Percentiles rank a stretch among this genome's conserved stretches.
These are phyloP conservation scores for Syrrhaptes paradoxus DNA, from an alignment of 2,113 vertebrate genomes.

Conservation along the genomic window DNA sequence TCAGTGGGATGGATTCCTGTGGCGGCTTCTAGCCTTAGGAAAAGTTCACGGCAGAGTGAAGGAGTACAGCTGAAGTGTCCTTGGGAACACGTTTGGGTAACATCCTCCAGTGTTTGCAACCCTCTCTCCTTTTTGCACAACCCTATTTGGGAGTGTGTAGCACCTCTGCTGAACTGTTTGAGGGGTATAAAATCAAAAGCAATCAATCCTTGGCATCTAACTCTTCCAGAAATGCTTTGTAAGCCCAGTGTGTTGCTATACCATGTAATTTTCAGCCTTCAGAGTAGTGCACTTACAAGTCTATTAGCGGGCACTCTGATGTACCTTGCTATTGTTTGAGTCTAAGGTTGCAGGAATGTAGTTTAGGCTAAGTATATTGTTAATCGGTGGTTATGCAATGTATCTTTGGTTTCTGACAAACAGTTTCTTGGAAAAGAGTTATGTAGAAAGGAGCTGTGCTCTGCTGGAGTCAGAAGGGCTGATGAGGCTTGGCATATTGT, in stretches of 20 bases:
- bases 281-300: neutral
- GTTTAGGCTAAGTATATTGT: neutral
- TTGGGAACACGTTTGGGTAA: neutral
- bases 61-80: neutral
- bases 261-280: neutral
- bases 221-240: neutral
- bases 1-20: neutral
- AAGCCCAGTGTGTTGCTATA: neutral
- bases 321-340: neutral
- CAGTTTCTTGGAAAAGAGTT: neutral
- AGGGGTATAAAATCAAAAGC: neutral
- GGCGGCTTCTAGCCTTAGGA: neutral
- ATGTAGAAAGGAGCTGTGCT: neutral
- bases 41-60: neutral
- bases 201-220: neutral
- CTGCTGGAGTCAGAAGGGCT: neutral
- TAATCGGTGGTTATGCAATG: neutral
- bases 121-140: neutral
- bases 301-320: neutral
- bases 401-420: neutral
- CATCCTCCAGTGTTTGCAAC: accelerated
- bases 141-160: neutral
- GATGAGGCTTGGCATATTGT: neutral
- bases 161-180: accelerated
- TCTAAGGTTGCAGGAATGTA: neutral